These are phyloP conservation scores for Cremastinae sp. DNA, from an alignment of 2,888 invertebrate genomes.

Conservation along the genomic window DNA sequence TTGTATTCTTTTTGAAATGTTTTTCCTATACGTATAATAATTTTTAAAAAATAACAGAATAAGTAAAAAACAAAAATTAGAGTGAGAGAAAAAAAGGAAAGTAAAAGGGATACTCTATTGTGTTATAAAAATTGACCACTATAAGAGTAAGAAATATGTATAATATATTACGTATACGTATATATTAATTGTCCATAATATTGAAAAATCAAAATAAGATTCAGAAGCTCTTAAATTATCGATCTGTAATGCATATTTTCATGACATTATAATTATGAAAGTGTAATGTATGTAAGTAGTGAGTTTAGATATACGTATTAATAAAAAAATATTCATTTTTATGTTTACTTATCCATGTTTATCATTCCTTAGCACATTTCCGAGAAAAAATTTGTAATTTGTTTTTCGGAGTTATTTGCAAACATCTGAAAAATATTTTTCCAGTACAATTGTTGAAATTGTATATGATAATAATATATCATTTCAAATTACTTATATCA, in stretches of 20 bases:
- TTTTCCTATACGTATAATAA: too few species aligned
- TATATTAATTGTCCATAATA: constrained; percentile 47
- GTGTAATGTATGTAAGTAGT: constrained; percentile 48
- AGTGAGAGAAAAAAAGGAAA: too few species aligned
- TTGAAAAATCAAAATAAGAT: constrained; percentile 19
- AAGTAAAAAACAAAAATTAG: too few species aligned
- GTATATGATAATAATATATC: too few species aligned
- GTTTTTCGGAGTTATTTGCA: too few species aligned
- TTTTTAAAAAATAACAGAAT: too few species aligned
- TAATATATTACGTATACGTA: constrained; percentile 47
- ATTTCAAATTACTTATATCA: too few species aligned
- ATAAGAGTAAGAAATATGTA: constrained; percentile 34
- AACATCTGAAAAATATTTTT: too few species aligned
- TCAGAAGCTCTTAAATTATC: constrained; percentile 31
- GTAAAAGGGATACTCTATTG: constrained; percentile 7
- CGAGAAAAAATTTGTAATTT: too few species aligned
- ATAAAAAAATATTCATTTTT: constrained; percentile 59
- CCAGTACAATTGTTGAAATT: too few species aligned
- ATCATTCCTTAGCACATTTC: too few species aligned
- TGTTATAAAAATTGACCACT: constrained; percentile 20
- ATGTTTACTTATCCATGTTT: constrained; percentile 11
- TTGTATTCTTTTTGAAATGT: too few species aligned
- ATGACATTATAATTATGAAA: constrained; percentile 49
- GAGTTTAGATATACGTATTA: constrained; percentile 49
- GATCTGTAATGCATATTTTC: constrained; percentile 55